A percentile compares a stretch with the other conserved stretches of the same genome.
Evolutionary conservation across 2,113 vertebrate genomes (phyloP).

Genomic region (Bubo bubo): DNA sequence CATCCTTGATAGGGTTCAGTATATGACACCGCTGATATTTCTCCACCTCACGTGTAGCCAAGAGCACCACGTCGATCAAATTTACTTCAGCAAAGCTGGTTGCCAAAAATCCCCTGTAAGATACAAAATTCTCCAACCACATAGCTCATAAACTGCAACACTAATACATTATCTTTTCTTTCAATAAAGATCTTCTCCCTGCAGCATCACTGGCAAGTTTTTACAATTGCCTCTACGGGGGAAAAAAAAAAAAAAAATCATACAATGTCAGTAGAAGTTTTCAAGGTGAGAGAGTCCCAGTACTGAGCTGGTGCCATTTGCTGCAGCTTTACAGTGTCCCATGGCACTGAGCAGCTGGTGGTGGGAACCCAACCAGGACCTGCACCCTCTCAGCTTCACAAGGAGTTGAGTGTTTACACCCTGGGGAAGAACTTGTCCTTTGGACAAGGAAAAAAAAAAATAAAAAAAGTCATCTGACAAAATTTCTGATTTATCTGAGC

Average conservation of each 20-base stretch:
- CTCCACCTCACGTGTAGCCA: not conserved
- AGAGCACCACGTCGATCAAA: not conserved
- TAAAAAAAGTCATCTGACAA: not conserved
- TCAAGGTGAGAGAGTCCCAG: not conserved
- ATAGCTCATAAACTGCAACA: not conserved
- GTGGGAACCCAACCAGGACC: not conserved
- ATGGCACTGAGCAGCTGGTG: fast-evolving
- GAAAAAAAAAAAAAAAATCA: not conserved
- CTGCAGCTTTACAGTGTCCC: not conserved
- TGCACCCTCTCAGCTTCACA: not conserved
- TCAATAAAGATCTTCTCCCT: not conserved
- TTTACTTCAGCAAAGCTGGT: not conserved
- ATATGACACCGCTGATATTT: fast-evolving
- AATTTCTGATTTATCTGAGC: not conserved
- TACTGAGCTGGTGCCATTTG: not conserved
- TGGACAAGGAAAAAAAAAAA: not conserved
- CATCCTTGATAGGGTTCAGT: not conserved
- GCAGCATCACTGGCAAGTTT: not conserved
- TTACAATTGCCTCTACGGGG: not conserved
- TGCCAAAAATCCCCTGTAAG: not conserved
- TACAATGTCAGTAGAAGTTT: not conserved
- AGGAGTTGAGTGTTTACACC: not conserved
- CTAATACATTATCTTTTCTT: not conserved
- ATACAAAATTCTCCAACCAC: not conserved
- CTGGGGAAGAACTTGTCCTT: not conserved